Evolutionary conservation across 2,113 vertebrate species (phyloP), one percentile per base, ranked within the genome.

Genomic region (Semicossyphus pulcher): DNA sequence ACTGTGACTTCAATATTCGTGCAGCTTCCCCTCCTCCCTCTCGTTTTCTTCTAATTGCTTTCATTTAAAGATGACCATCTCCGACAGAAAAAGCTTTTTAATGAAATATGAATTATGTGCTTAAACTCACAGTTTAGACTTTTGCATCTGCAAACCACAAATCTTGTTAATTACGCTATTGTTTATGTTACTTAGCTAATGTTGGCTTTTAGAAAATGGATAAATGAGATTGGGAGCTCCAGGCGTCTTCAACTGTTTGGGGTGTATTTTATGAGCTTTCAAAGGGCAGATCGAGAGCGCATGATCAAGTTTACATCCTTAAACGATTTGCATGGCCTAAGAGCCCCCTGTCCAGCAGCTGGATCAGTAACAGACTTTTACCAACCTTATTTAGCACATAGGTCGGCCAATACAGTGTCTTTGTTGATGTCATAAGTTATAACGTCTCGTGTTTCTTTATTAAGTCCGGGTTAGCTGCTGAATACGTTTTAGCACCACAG

Each of bases 21-120:
- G 29, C 21, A 58, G 39, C 76, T 80, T 72, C 36, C 57, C 48
- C n/a, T 21, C 29, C 37, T 37, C 29, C 26, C 9, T 28, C 44
- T 39, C 32, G 45, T 54, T 65, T 39, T 77, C 51, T 56, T 36
- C 23, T 73, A 73, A 72, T 78, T 53, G 36, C 57, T 78, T 57
- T 73, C 25, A 12, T 41, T n/a, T 63, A 9, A 1, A 49, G 28
- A 18, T 36, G 64, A 69, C 15, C 15, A 25, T 66, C 44, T 65
- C 44, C 26, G 64, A 41, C 36, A 67, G 36, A 56, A 61, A 65
- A 10, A 36, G 47, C 7, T 54, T 51, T 63, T 26, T 60, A 32
- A 58, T 76, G 42, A 54, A 47, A 51, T 62, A 23, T 67, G 23
- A 47, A 41, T 31, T 36, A 14, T 8, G 3, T 39, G 39, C 36